These are phyloP conservation scores for Julus scanicus DNA, from an alignment of 2,888 invertebrate genomes.

Conservation along the genomic window DNA sequence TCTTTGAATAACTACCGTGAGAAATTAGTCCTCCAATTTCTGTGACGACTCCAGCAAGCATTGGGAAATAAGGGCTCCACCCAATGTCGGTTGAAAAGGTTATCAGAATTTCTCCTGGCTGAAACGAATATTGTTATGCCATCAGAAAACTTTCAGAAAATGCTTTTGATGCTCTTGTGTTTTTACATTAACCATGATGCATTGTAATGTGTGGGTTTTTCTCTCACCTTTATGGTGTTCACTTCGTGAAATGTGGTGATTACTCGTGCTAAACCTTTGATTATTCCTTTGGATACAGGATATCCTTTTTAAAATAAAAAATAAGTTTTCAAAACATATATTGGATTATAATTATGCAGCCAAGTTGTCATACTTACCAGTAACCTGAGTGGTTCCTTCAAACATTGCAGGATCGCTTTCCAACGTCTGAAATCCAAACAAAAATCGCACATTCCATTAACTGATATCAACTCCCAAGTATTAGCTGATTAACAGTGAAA, in stretches of 20 bases:
- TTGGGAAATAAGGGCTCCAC: conserved; percentile 87
- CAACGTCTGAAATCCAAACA: background rate
- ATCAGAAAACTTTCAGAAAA: background rate
- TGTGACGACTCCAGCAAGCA: conserved; percentile 80
- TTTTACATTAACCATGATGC: too few relatives aligned
- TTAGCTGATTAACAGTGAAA: background rate
- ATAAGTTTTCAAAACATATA: background rate
- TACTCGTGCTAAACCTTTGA: conserved; percentile 78
- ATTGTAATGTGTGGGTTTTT: background rate
- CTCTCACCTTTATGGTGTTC: conserved; percentile 64
- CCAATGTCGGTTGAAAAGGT: conserved; percentile 83
- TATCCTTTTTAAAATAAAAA: conserved; percentile 69
- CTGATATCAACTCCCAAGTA: background rate
- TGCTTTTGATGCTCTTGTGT: background rate
- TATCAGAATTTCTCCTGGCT: conserved; percentile 79
- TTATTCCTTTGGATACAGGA: conserved; percentile 77
- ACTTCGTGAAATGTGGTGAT: conserved; percentile 77
- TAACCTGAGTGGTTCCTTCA: background rate
- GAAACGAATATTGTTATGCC: conserved; percentile 58
- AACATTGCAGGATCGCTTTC: background rate
- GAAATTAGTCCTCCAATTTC: conserved; percentile 86
- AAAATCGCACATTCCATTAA: background rate
- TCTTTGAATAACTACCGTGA: conserved; percentile 72
- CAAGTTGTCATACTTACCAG: conserved; percentile 64
- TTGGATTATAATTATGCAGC: conserved; percentile 68